Evolutionary conservation across 2,888 invertebrate species (phyloP), one percentile per base, ranked within the genome.

Genomic region (Lasioglossum morio): DNA sequence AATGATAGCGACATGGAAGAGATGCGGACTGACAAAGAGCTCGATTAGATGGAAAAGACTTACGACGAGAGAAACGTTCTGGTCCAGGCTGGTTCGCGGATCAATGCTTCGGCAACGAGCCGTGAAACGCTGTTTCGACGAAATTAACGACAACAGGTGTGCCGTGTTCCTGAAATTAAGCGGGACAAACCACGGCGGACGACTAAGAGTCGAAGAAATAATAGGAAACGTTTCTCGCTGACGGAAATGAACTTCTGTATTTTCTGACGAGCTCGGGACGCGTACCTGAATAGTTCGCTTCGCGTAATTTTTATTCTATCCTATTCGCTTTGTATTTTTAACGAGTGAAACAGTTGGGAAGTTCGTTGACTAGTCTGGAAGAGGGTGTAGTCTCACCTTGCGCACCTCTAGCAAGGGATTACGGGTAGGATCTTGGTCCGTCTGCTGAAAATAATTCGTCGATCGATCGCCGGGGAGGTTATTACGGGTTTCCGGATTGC

Each of bases 71-170:
- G 8, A 1, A 66, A 34, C 66, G 30, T 30, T 30, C 34, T n/a
- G 66, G 34, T 19, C 34, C 60, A 12, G 60, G 27, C 14, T 27
- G 60, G 60, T 34, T 19, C 4, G 69, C 69, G 69, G 69, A 34
- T 69, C 69, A 69, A 69, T 34, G 69, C 8, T 37, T 69, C 69
- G 12, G 23, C 66, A 19, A 23, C 34, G 8, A 66, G 66, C 34
- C 66, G 66, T 30, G 66, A 23, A 34, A 66, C 66, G 66, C 23
- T 16, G 37, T 69, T 69, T 4, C 34, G 12, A 69, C 69, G 69
- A 69, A 69, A 69, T 69, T 34, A 34, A 66, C 66, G 66, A 69
- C 69, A 69, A 69, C 69, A 69, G 69, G 69, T 69, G 69, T 37
- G 69, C 12, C 69, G 23, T 23, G 46, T 72, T 81, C 70, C 60